Base-by-base conservation (phyloP, 2,888 invertebrate species). In the Limenitis camilla region DNA sequence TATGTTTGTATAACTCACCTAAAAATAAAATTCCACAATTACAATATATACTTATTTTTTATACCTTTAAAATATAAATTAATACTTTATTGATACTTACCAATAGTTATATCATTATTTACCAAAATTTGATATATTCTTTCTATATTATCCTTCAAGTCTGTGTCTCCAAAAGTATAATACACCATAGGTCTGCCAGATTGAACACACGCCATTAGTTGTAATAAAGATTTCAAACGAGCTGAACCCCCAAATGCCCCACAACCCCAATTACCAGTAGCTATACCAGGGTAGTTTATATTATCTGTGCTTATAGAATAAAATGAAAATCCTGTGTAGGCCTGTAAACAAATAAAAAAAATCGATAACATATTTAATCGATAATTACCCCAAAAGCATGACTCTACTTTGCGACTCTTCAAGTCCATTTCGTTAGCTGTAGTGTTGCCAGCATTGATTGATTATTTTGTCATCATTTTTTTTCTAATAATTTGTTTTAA, bases 251-350 rank as follows among this genome's bases (percentile, higher is more conserved):
- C 90, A 78, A 94, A 96, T 0, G 94, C 96, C 0, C 96, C 96
- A 81, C 96, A 96, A 5, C 98, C 97, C 97, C 97, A 98, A 85
- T 97, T 97, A 6, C 97, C 97, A 0, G 96, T 95, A 1, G 96
- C 96, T 0, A 97, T 90, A 0, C 92, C 90, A 0, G 90, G 89
- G 58, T 88, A 78, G 43, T 72, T 81, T 30, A 77, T 68, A 40
- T 72, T 65, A 45, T 40, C 44, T 8, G 28, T 91, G 92, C 71
- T 19, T 19, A 35, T 51, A 7, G 38, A 11, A 8, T 46, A 38
- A 39, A 53, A 46, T 29, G 53, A 46, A 31, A 49, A 53, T 5
- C 53, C 53, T 5, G 41, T 40, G 7, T 50, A 53, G 5, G 53
- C 53, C 56, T 56, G 19, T 36, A 49, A 50, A 33, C 7, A 31